Base-by-base conservation (phyloP, 2,888 invertebrate genomes). In the Drosophila formosana region DNA sequence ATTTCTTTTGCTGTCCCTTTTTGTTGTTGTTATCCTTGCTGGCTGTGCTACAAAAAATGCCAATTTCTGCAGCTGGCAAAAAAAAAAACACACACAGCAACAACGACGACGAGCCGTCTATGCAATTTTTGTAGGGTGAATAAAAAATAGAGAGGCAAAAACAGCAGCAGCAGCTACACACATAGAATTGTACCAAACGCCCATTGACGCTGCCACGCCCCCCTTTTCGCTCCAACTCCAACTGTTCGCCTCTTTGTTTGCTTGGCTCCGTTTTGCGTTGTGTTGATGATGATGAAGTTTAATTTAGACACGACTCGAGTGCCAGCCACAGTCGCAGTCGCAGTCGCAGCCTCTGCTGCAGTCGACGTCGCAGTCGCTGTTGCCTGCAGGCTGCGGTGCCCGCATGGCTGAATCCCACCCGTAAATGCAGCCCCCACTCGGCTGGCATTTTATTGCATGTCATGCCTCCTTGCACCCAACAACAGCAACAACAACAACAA, bases 201-300 rank as follows among this genome's bases (percentile, higher is more conserved):
- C 72, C 66, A 71, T 71, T 51, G 66, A 73, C 39, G 72, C 58
- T 47, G 52, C 71, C 67, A 70, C 78, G 67, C 71, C 66, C 43
- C 63, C 45, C 4, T 11, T 11, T 4, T n/a, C 30, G 1, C n/a
- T 28, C n/a, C 9, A 5, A 11, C 2, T n/a, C n/a, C 11, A 32
- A n/a, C 37, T 37, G 13, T 51, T 30, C 25, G 50, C 50, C 69
- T 64, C 77, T 88, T 81, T 84, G 78, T 81, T 83, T 75, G 71
- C 65, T 70, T 69, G 80, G 43, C 80, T 69, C 70, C 66, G 61
- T 72, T 82, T 79, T 76, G 34, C 64, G 68, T 62, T 74, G 50
- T 81, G 66, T 61, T 75, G 84, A 61, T 67, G 80, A 89, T 87
- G 86, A 87, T 87, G 86, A 87, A 87, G 86, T 89, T 87, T 88